Base-by-base conservation (phyloP, 30 jellyfish, hydroid and myxozoan genomes). In the Turritopsis dohrnii region DNA sequence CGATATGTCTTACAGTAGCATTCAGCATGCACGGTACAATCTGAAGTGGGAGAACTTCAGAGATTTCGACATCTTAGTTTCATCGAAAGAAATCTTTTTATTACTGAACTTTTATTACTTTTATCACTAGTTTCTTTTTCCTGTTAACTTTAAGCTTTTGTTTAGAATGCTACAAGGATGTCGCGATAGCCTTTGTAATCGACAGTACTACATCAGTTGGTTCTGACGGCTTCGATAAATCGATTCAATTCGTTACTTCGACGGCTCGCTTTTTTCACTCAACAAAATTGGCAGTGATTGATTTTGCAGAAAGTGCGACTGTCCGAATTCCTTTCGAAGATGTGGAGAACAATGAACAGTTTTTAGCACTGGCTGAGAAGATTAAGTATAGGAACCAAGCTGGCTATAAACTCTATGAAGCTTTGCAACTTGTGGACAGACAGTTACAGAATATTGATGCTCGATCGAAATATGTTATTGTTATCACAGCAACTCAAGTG, bases 131-230 rank as follows among this genome's bases (percentile, higher is more conserved):
- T n/a, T n/a, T n/a, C n/a, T n/a, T n/a, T n/a, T n/a, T n/a, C 17
- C 53, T 19, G 13, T 29, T 1, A 28, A 53, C 13, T 25, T 28
- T 79, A 22, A n/a, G 8, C 7, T 71, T 80, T 65, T 26, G 31
- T 71, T n/a, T 77, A 90, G 97, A 81, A 22, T 90, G 97, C 71
- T 85, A 85, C 72, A 75, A 71, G 28, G 85, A 76, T 16, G 72
- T 81, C 31, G 83, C 84, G 19, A 74, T 90, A 24, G 81, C 84
- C 8, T 90, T 90, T 76, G 76, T 82, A 76, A 53, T 90, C 74
- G 97, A 90, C 52, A 86, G 75, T 66, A 85, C 97, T 3, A 31
- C 31, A 20, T 69, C 30, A 22, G 84, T 86, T 31, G 97, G 97
- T 27, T 66, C 83, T 72, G 95, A 85, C 28, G 97, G 92, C 18